A percentile compares a stretch with the other conserved stretches of the same genome.
Evolutionary conservation across 2,888 invertebrate species (phyloP).

Genomic region (Drosophila austrosaltans): DNA sequence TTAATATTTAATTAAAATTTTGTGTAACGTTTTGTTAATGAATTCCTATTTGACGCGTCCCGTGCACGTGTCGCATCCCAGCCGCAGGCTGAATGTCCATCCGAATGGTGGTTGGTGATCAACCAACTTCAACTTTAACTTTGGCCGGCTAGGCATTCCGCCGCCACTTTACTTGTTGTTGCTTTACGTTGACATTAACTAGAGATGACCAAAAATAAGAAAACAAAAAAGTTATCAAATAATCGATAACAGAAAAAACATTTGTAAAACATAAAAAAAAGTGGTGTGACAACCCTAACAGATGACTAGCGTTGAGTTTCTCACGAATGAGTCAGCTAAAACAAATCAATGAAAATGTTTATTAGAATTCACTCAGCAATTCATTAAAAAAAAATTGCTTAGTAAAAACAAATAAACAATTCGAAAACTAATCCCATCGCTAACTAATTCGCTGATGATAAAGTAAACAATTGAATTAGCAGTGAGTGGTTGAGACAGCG

Average conservation of each 20-base stretch:
- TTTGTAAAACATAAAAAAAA: neutral
- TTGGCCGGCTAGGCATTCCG: conserved; percentile 5
- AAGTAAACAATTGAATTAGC: too few species aligned
- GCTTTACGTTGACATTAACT: conserved; percentile 10
- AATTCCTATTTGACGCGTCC: conserved; percentile 73
- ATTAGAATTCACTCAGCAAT: too few species aligned
- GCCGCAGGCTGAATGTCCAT: conserved; percentile 49
- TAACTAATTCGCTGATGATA: too few species aligned
- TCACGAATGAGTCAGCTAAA: too few species aligned
- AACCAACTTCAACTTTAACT: neutral
- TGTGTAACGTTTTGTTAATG: conserved; percentile 77
- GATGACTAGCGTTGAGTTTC: too few species aligned
- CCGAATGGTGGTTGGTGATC: conserved; percentile 29
- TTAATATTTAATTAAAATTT: conserved; percentile 78
- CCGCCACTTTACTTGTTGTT: conserved; percentile 3
- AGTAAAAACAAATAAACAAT: too few species aligned
- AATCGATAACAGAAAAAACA: neutral
- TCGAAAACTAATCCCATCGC: too few species aligned
- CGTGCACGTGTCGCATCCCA: conserved; percentile 64
- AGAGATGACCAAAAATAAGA: neutral
- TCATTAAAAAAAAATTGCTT: too few species aligned
- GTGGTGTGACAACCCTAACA: too few species aligned
- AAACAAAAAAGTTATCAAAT: neutral
- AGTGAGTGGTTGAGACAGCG: too few species aligned
- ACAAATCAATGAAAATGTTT: too few species aligned